phyloP scores from a whole-genome alignment of 2,888 invertebrate genomes.

The Monoplex corrugatus region DNA sequence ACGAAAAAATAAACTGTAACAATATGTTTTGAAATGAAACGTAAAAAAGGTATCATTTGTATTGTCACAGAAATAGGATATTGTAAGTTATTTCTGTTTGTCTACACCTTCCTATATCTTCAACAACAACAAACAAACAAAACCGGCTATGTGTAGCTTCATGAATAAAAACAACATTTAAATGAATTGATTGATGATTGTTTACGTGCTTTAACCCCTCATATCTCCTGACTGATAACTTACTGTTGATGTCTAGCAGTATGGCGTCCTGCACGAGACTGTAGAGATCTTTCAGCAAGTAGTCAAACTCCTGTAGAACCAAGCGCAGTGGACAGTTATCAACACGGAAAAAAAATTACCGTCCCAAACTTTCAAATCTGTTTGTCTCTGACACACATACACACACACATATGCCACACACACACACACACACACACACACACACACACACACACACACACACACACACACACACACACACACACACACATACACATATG shows the following conservation, averaged over 20 bases:
- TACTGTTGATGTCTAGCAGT: constrained; percentile 62
- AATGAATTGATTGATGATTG: too few relatives aligned
- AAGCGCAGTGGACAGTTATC: too few relatives aligned
- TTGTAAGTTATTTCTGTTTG: too few relatives aligned
- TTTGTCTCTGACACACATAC: not conserved
- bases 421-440: not conserved
- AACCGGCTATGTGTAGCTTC: too few relatives aligned
- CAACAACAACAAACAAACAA: not conserved
- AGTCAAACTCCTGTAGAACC: constrained; percentile 66
- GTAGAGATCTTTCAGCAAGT: constrained; percentile 63
- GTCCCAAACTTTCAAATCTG: not conserved
- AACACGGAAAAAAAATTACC: too few relatives aligned
- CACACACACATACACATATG: not conserved
- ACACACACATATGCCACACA: not conserved
- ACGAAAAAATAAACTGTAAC: too few relatives aligned
- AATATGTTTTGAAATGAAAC: too few relatives aligned
- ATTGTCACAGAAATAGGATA: too few relatives aligned
- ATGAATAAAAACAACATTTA: too few relatives aligned
- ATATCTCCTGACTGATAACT: too few relatives aligned
- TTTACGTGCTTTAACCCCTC: too few relatives aligned
- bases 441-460: not conserved
- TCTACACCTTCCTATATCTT: not conserved
- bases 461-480: not conserved
- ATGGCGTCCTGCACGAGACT: constrained; percentile 58
- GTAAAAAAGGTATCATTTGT: too few relatives aligned